Evolutionary conservation across 2,888 invertebrate species (phyloP).

Genomic region (Heliconius cydno): DNA sequence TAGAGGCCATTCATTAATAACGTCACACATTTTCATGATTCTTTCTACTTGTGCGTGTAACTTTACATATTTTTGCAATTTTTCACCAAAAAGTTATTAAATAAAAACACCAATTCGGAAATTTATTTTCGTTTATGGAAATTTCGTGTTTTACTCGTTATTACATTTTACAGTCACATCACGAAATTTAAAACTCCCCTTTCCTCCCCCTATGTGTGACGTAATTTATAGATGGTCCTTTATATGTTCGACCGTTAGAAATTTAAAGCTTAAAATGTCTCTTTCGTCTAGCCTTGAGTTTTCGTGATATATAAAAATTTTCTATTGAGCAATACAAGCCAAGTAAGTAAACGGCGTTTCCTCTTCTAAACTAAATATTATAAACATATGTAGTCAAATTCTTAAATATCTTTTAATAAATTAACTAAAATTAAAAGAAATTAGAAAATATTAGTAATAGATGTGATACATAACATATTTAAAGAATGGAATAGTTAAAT

Average conservation of each 20-base stretch:
- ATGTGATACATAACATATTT: slow-evolving; percentile 54
- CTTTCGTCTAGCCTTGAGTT: slow-evolving; percentile 9
- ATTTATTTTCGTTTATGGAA: too few relatives aligned
- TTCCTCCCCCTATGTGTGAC: too few relatives aligned
- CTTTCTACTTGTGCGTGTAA: neutral
- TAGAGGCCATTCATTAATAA: neutral
- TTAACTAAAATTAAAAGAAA: slow-evolving; percentile 24
- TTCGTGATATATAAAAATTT: slow-evolving; percentile 9
- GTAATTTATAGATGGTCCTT: neutral
- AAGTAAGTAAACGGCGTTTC: neutral
- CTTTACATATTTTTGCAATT: too few relatives aligned
- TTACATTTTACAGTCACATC: too few relatives aligned
- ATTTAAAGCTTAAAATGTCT: neutral
- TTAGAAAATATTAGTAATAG: slow-evolving; percentile 39
- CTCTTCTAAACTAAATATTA: slow-evolving; percentile 18
- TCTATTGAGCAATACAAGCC: slow-evolving; percentile 21
- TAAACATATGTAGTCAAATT: slow-evolving; percentile 22
- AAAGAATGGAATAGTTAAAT: slow-evolving; percentile 63
- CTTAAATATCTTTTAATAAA: slow-evolving; percentile 37
- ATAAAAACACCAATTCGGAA: too few relatives aligned
- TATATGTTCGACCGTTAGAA: neutral
- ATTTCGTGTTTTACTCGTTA: too few relatives aligned
- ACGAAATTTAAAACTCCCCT: too few relatives aligned
- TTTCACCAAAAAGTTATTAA: too few relatives aligned
- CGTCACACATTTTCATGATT: neutral